phyloP scores from a whole-genome alignment of 2,113 vertebrate genomes.

The Caranx ignobilis region DNA sequence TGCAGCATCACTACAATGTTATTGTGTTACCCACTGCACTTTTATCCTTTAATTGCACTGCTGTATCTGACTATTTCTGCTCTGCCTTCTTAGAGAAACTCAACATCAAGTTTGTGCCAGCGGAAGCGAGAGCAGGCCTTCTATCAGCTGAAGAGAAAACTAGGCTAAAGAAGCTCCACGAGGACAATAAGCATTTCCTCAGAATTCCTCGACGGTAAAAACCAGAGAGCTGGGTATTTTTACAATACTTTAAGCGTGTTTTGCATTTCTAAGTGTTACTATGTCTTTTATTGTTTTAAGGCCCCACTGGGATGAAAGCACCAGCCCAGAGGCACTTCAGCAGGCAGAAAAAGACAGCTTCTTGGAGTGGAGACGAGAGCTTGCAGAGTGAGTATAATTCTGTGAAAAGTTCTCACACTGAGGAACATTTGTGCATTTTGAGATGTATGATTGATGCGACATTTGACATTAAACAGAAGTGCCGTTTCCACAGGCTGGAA shows the following conservation, averaged over 20 bases:
- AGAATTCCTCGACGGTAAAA: conserved; percentile 91
- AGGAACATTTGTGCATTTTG: not conserved
- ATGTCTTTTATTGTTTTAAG: conserved; percentile 71
- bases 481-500: conserved; percentile 87
- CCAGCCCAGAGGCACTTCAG: conserved; percentile 89
- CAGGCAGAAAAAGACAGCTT: conserved; percentile 93
- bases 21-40: not conserved
- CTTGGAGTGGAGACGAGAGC: conserved; percentile 92
- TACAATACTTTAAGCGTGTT: not conserved
- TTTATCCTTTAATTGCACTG: not conserved
- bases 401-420: not conserved
- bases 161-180: conserved; percentile 88
- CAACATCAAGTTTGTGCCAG: conserved; percentile 91
- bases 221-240: fast-evolving
- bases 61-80: conserved; percentile 2
- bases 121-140: conserved; percentile 88
- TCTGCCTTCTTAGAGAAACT: conserved; percentile 88
- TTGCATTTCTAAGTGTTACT: not conserved
- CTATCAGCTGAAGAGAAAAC: conserved; percentile 88
- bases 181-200: conserved; percentile 90
- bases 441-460: not conserved
- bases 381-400: conserved; percentile 85
- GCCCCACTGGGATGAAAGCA: conserved; percentile 91
- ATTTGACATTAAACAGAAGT: not conserved
- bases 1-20: not conserved